Conservation (phyloP, 2,797 vertebrate genomes). For the Euphonia xanthogaster region DNA sequence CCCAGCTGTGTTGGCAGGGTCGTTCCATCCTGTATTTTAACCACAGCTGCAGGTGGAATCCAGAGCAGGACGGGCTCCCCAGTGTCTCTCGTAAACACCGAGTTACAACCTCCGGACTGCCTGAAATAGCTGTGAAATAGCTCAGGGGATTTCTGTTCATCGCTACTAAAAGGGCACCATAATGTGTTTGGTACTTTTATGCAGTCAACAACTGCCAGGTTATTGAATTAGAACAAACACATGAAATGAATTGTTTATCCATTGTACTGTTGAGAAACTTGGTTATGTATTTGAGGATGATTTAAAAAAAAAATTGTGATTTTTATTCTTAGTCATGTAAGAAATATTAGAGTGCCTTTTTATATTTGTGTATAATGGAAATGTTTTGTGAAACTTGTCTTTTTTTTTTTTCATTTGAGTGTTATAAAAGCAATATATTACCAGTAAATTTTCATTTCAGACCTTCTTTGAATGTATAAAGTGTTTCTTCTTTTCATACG, state of each 20-base stretch:
- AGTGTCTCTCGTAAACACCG: conserved; percentile 41
- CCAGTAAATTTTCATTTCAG: conserved; percentile 74
- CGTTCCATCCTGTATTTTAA: conserved; percentile 34
- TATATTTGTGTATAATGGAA: conserved; percentile 78
- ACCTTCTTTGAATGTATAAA: conserved; percentile 74
- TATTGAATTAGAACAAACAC: conserved; percentile 61
- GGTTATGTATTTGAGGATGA: conserved; percentile 63
- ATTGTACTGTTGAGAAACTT: conserved; percentile 70
- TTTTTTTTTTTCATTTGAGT: conserved; percentile 69
- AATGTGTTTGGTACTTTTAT: conserved; percentile 73
- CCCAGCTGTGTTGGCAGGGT: neutral
- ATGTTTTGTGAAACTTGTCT: conserved; percentile 72
- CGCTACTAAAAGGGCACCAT: conserved; percentile 77
- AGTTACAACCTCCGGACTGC: conserved; percentile 65
- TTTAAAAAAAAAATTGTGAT: conserved; percentile 15
- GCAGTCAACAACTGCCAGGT: conserved; percentile 69
- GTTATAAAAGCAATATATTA: conserved; percentile 80
- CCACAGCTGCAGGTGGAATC: conserved; percentile 52
- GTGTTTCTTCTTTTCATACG: conserved; percentile 63
- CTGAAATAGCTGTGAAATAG: conserved; percentile 77
- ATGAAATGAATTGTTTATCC: conserved; percentile 59
- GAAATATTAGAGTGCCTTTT: conserved; percentile 84
- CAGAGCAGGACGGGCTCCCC: conserved; percentile 30
- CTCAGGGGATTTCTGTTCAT: conserved; percentile 81
- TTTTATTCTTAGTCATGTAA: conserved; percentile 72